Percentiles rank a stretch among this genome's conserved stretches.
Evolutionary conservation across 2,797 vertebrate species (phyloP).

Genomic region (Melanotaenia trifasciata): DNA sequence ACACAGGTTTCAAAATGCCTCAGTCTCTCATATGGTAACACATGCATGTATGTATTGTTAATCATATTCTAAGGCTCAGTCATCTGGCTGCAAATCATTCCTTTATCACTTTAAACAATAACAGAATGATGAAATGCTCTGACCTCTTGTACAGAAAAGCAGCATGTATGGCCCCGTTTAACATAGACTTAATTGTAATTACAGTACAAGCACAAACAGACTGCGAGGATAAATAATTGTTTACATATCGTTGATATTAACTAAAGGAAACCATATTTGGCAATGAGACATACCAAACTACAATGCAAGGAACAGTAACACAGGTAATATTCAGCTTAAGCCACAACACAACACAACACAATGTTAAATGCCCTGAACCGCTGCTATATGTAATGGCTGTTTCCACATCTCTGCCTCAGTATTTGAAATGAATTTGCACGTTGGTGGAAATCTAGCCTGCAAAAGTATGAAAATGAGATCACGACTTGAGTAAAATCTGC

Average conservation of each 20-base stretch:
- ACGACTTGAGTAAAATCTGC: slow-evolving; percentile 32
- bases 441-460: slow-evolving; percentile 20
- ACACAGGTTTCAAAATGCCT: slow-evolving; percentile 28
- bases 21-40: slow-evolving; percentile 13
- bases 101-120: slow-evolving; percentile 34
- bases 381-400: neutral
- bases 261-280: slow-evolving; percentile 6
- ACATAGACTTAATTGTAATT: neutral
- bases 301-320: slow-evolving; percentile 8
- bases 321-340: neutral
- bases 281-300: slow-evolving; percentile 8
- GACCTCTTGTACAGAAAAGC: slow-evolving; percentile 7
- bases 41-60: slow-evolving; percentile 24
- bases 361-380: neutral
- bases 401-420: slow-evolving; percentile 13
- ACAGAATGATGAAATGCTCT: slow-evolving; percentile 9
- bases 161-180: neutral
- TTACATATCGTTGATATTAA: neutral
- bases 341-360: neutral
- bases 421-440: slow-evolving; percentile 21
- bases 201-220: neutral
- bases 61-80: slow-evolving; percentile 44
- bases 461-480: slow-evolving; percentile 22
- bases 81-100: slow-evolving; percentile 46
- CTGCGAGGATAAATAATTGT: neutral